Percentiles rank a stretch among this genome's conserved stretches.
Evolutionary conservation across 2,888 invertebrate genomes (phyloP).

Genomic region (Lycia hirtaria): DNA sequence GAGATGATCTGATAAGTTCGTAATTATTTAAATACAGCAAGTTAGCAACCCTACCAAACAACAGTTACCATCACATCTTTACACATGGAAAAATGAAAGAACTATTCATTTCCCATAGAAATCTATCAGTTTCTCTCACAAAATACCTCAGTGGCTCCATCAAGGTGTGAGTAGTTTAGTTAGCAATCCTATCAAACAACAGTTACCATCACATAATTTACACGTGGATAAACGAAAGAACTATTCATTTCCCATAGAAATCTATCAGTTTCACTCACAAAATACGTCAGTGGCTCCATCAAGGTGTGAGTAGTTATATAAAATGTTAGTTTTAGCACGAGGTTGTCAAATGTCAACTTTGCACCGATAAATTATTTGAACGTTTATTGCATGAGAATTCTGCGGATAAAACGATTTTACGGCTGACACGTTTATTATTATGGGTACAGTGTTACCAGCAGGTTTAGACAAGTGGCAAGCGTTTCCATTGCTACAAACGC

Average conservation of each 20-base stretch:
- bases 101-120: background rate
- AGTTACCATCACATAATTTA: background rate
- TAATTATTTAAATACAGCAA: no score
- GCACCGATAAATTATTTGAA: slow-evolving; percentile 16
- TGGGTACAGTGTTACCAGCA: background rate
- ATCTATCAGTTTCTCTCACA: background rate
- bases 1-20: no score
- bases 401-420: background rate
- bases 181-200: no score
- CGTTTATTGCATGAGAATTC: slow-evolving; percentile 6
- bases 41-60: no score
- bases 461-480: no score
- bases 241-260: background rate
- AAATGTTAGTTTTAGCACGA: no score
- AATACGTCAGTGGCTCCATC: background rate
- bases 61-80: background rate
- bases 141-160: background rate
- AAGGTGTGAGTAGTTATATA: no score
- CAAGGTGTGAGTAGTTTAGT: no score
- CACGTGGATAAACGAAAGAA: background rate
- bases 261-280: background rate
- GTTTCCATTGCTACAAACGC: no score
- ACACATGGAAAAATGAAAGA: background rate
- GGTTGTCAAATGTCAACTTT: slow-evolving; percentile 22
- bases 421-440: background rate